Evolutionary conservation across 2,888 invertebrate species (phyloP).

Genomic region (Phalangium opilio): DNA sequence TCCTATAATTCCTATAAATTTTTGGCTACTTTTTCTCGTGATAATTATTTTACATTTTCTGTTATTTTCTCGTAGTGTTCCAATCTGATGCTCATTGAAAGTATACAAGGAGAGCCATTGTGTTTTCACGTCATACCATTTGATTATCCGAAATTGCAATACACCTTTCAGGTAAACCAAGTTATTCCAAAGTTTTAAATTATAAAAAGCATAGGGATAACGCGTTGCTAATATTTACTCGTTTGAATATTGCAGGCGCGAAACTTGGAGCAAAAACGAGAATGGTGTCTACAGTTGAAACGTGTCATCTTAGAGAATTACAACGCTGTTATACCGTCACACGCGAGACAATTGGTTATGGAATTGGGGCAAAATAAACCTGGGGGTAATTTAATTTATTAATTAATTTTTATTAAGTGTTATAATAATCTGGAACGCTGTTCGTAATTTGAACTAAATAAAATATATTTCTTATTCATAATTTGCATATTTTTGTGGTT

Average conservation of each 20-base stretch:
- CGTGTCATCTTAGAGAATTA: constrained; percentile 88
- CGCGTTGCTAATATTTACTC: no score
- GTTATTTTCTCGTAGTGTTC: constrained; percentile 55
- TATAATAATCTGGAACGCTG: no score
- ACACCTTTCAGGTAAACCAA: constrained; percentile 62
- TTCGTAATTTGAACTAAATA: no score
- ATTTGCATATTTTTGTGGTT: no score
- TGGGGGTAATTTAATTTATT: constrained; percentile 35
- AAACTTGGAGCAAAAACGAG: constrained; percentile 67
- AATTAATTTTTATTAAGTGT: no score
- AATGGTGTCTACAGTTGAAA: constrained; percentile 62
- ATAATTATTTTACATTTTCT: no score
- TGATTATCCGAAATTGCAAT: constrained; percentile 80
- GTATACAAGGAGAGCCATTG: constrained; percentile 79
- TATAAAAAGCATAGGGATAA: no score
- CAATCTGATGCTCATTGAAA: constrained; percentile 91
- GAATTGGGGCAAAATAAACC: constrained; percentile 62
- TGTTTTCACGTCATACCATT: constrained; percentile 94
- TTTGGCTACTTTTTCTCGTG: no score
- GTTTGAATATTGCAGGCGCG: constrained; percentile 48
- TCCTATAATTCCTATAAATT: no score
- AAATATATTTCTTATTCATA: no score
- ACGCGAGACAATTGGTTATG: constrained; percentile 81
- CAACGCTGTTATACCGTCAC: constrained; percentile 80
- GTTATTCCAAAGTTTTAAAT: no score